phyloP scores from a whole-genome alignment of 2,797 vertebrate species.

The Bufotes viridis region DNA sequence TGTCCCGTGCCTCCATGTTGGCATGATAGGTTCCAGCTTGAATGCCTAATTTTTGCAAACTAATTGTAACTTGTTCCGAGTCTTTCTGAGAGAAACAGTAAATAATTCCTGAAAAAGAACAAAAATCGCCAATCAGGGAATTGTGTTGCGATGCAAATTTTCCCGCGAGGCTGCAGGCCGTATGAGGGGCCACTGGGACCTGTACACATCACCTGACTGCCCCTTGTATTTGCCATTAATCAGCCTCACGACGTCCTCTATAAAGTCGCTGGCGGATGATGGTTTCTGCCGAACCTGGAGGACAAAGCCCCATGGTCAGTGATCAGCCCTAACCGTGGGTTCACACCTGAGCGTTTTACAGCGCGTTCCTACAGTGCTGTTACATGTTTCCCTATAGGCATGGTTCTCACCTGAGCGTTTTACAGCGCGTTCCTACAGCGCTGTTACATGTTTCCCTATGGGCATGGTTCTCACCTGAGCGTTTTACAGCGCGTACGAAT shows the following conservation, averaged over 20 bases:
- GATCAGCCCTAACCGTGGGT: not conserved
- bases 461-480: no score
- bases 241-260: conserved; percentile 82
- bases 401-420: no score
- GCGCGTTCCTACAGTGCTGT: no score
- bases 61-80: conserved; percentile 84
- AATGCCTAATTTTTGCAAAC: conserved; percentile 84
- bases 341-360: no score
- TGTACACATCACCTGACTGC: conserved; percentile 82
- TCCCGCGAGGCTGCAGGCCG: no score
- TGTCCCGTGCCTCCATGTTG: conserved; percentile 86
- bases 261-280: conserved; percentile 76
- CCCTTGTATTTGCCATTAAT: conserved; percentile 88
- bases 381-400: no score
- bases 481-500: no score
- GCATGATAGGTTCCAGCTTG: conserved; percentile 87
- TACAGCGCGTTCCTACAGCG: no score
- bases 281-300: conserved; percentile 88
- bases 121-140: not conserved
- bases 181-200: no score
- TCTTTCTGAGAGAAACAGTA: conserved; percentile 99
- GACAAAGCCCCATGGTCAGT: not conserved
- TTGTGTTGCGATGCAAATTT: not conserved
- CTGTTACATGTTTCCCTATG: no score
- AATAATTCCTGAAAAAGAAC: conserved; percentile 83